phyloP scores from a whole-genome alignment of 2,113 vertebrate genomes.

The Vireo altiloquus region DNA sequence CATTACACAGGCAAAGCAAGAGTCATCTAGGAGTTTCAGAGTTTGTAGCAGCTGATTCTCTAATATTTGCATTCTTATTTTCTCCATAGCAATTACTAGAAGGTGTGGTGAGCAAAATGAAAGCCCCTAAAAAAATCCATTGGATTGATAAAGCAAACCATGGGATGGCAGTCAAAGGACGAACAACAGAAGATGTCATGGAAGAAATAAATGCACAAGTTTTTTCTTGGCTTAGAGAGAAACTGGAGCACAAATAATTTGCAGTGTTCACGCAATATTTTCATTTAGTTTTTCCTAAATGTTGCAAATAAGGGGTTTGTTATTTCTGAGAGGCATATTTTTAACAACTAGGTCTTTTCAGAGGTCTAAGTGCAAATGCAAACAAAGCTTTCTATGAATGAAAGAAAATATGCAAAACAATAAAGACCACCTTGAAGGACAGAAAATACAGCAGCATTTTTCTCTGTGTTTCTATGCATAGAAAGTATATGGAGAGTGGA shows the following conservation, averaged over 20 bases:
- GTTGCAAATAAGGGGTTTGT: background rate
- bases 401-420: background rate
- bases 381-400: background rate
- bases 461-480: background rate
- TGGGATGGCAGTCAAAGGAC: slow-evolving; percentile 83
- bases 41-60: background rate
- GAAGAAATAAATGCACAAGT: slow-evolving; percentile 84
- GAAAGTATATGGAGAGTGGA: too few species aligned
- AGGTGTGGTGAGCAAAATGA: slow-evolving; percentile 76
- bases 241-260: slow-evolving; percentile 36
- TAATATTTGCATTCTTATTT: slow-evolving; percentile 1
- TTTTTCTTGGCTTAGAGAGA: slow-evolving; percentile 83
- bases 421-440: background rate
- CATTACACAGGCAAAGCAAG: background rate
- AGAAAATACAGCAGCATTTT: background rate
- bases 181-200: slow-evolving; percentile 77
- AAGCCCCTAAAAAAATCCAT: slow-evolving; percentile 77
- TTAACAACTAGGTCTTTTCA: background rate
- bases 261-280: background rate
- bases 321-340: background rate
- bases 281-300: background rate
- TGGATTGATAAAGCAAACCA: slow-evolving; percentile 89
- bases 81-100: slow-evolving; percentile 78
- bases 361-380: background rate
- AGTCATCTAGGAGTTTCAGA: background rate